Base-by-base conservation (phyloP, 2,888 invertebrate species). In the Drosophila falleni region DNA sequence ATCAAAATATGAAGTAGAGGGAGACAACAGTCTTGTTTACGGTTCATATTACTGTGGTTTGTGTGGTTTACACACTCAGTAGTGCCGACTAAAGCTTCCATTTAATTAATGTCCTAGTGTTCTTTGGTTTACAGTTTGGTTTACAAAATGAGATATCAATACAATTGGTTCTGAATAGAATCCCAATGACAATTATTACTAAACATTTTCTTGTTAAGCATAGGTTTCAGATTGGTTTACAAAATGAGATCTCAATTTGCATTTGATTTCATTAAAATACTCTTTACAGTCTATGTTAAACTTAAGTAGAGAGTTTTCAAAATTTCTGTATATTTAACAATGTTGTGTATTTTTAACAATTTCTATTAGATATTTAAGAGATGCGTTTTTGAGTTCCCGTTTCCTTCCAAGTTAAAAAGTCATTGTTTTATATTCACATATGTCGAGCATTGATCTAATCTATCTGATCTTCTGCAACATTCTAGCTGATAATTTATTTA, bases 401-500 rank as follows among this genome's bases (percentile, higher is more conserved):
- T 2, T 6, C 8, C 37, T 8, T 3, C 37, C 37, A n/a, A 37
- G 6, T 37, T 37, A 37, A n/a, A 37, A 33, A 33, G 13, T 33
- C 6, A 33, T 33, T 33, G 0, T 13, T 1, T 16, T 49, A 33
- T 5, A 15, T 29, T 41, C 16, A 19, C 31, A 16, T 44, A 19
- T 16, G 13, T 10, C 5, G 13, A 19, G 16, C 41, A 54, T 31
- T 42, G 54, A 54, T 42, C 29, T 39, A 42, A 54, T 54, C 13
- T 46, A 31, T 54, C 10, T 46, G 15, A 47, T 58, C n/a, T 13
- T 47, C 39, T 62, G 60, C 26, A 42, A 47, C 16, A 6, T 39
- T 10, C 16, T 49, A 44, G 63, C 46, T 47, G 37, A 33, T 10
- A 73, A 63, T 56, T 63, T 56, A 78, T 59, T 78, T 19, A 59